Percentiles rank a stretch among this genome's conserved stretches.
Conservation (phyloP, 23 tunicate genomes). For the Styela clava region DNA sequence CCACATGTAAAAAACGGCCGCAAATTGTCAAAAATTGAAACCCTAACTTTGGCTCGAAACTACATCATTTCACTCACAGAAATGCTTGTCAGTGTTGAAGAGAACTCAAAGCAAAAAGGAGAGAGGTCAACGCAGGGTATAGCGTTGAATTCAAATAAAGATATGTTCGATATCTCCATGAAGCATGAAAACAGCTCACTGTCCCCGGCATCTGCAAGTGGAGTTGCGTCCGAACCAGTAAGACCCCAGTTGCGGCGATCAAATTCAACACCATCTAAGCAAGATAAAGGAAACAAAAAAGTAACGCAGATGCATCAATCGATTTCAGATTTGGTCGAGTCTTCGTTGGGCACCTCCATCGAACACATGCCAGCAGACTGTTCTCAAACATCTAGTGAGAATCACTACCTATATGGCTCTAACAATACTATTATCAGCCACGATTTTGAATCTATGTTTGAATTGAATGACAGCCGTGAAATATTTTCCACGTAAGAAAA, state of each 20-base stretch:
- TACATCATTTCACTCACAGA: conserved; percentile 74
- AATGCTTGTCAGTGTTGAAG: conserved; percentile 47
- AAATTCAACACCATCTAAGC: conserved; percentile 21
- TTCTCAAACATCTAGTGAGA: not conserved
- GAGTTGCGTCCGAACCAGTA: not conserved
- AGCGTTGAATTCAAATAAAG: not conserved
- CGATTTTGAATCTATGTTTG: conserved; percentile 55
- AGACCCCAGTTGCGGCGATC: conserved; percentile 14
- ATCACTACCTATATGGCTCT: not conserved
- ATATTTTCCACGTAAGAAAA: not conserved
- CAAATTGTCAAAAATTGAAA: conserved; percentile 81
- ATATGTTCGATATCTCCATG: not conserved
- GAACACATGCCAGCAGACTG: not conserved
- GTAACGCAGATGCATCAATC: not conserved
- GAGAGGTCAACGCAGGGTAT: not conserved
- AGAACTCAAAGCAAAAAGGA: not conserved
- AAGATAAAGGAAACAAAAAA: not conserved
- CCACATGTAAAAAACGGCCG: conserved; percentile 84
- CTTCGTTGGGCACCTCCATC: not conserved
- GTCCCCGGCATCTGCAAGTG: not conserved
- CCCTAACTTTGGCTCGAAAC: conserved; percentile 70
- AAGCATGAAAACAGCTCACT: too few species aligned
- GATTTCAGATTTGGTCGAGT: not conserved
- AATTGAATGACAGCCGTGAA: conserved; percentile 57
- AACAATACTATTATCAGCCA: not conserved